Conservation (phyloP, 23 tunicate species). For the Clavelina lepadiformis region DNA sequence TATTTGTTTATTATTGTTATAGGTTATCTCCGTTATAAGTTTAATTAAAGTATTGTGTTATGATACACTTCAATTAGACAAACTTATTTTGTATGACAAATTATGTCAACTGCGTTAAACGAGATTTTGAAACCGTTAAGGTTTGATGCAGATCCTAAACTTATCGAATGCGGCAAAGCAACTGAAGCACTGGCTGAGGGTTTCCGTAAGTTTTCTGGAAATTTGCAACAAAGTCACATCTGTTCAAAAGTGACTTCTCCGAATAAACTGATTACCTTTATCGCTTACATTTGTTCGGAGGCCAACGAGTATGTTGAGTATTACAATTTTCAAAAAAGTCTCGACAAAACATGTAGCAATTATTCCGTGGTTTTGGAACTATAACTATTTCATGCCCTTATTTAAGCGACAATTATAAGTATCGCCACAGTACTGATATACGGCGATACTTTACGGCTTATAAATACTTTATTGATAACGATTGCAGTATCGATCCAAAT, state of each 20-base stretch:
- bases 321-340: background rate
- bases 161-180: background rate
- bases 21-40: too few relatives aligned
- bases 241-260: background rate
- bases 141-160: background rate
- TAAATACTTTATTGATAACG: too few relatives aligned
- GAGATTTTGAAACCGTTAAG: background rate
- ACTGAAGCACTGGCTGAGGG: background rate
- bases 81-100: too few relatives aligned
- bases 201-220: background rate
- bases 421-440: too few relatives aligned
- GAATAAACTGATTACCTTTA: background rate
- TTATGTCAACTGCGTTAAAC: background rate
- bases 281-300: background rate
- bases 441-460: too few relatives aligned
- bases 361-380: background rate
- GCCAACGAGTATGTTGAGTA: too few relatives aligned
- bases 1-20: too few relatives aligned
- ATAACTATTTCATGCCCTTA: background rate
- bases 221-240: background rate
- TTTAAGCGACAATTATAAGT: background rate
- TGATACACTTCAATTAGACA: too few relatives aligned
- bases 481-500: too few relatives aligned
- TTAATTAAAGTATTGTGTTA: too few relatives aligned
- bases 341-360: background rate